Evolutionary conservation across 1,140 invertebrate species (phyloP), one percentile per base, ranked within the genome.

Genomic region (Caerostris extrusa): DNA sequence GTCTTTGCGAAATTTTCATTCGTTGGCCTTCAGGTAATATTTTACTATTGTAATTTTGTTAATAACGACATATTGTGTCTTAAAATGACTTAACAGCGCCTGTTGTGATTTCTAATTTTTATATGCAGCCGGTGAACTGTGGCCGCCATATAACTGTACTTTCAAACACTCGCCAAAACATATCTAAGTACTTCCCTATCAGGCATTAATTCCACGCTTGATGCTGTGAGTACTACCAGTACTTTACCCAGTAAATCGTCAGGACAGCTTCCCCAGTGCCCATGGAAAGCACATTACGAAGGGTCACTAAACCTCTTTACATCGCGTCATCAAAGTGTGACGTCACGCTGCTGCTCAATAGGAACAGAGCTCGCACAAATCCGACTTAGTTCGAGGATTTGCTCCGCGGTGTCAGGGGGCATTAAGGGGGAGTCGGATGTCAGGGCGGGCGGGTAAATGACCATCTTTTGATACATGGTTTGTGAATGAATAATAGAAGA

Each of bases 291-390:
- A 77, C 71, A 77, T 77, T 77, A 77, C 34, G 71, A 77, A 34
- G 34, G 34, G 34, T 50, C 34, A 50, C 50, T 77, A 77, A 77
- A 77, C 71, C 71, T 77, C 71, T 77, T 34, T 77, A 77, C 71
- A 77, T 77, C 34, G 71, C 50, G 34, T 77, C 71, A 77, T 77
- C 71, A 77, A 77, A 77, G 71, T 50, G 71, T 77, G 71, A 77
- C 71, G 71, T 77, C 71, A 77, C 71, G 19, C 7, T 5, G 34
- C 50, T 77, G 34, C 50, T 34, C 71, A 77, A 77, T 77, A 77
- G 71, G 14, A n/a, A n/a, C 0, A 67, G n/a, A 67, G 61, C 61
- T 67, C 61, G n/a, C 14, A 67, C n/a, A 67, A 67, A 67, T 67
- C 61, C 61, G 61, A 17, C 61, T 67, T 14, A 14, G 61, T 67